Evolutionary conservation across 1,140 invertebrate genomes (phyloP).

Genomic region (Harlomillsia oculata): DNA sequence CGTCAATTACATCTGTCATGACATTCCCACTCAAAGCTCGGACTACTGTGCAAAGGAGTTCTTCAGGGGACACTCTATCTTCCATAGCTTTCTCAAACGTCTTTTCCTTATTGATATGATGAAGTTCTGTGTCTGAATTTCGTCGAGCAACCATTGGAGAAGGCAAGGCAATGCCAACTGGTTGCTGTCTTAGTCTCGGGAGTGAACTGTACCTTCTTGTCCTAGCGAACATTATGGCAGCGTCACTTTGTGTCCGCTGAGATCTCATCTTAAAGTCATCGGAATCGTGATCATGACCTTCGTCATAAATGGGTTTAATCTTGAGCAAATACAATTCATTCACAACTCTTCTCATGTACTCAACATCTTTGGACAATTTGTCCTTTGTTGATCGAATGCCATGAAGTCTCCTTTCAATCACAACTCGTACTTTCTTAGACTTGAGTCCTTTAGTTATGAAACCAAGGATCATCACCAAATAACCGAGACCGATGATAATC

Average conservation of each 20-base stretch:
- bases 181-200: no score
- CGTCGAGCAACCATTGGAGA: slow-evolving; percentile 6
- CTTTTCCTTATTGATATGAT: slow-evolving; percentile 10
- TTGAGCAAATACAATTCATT: slow-evolving; percentile 68
- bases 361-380: slow-evolving; percentile 64
- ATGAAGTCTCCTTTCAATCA: slow-evolving; percentile 59
- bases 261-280: neutral
- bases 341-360: slow-evolving; percentile 58
- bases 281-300: neutral
- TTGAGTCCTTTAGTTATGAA: slow-evolving; percentile 66
- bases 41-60: slow-evolving; percentile 20
- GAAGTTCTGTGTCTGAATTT: slow-evolving; percentile 27
- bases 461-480: slow-evolving; percentile 80
- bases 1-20: slow-evolving; percentile 25
- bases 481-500: slow-evolving; percentile 79
- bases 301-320: slow-evolving; percentile 45
- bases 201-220: neutral
- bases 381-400: slow-evolving; percentile 49
- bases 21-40: slow-evolving; percentile 17
- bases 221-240: neutral
- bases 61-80: slow-evolving; percentile 1
- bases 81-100: slow-evolving; percentile 6
- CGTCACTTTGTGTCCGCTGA: neutral
- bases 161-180: neutral
- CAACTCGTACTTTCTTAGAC: slow-evolving; percentile 59